phyloP scores from a whole-genome alignment of 2,113 vertebrate species.

The Coptodon rendalli region DNA sequence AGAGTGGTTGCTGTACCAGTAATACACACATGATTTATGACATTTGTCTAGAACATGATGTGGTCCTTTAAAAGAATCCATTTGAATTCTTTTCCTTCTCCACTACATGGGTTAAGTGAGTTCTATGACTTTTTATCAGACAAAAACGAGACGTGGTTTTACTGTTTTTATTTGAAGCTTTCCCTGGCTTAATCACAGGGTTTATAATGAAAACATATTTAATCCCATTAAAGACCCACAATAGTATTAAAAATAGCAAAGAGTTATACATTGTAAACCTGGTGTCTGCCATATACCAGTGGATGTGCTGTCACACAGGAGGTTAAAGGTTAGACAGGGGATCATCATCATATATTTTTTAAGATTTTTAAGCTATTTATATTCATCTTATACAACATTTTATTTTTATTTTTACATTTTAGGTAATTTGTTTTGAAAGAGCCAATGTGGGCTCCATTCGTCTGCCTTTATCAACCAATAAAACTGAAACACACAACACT shows the following conservation, averaged over 20 bases:
- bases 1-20: background rate
- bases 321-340: background rate
- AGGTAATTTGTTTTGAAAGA: background rate
- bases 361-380: background rate
- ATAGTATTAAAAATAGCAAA: background rate
- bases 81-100: background rate
- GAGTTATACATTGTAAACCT: background rate
- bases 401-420: background rate
- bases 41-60: background rate
- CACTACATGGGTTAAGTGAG: background rate
- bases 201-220: background rate
- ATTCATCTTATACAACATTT: background rate
- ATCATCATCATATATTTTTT: background rate
- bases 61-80: background rate
- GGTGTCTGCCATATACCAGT: background rate
- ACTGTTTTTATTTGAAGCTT: background rate
- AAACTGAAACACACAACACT: background rate
- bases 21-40: background rate
- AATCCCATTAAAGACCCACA: background rate
- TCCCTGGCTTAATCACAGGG: background rate
- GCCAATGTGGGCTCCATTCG: rapidly evolving
- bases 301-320: background rate
- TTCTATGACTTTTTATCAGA: background rate
- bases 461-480: background rate
- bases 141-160: background rate